Base-by-base conservation (phyloP, 2,888 invertebrate species). In the Caenorhabditis sulstoni region DNA sequence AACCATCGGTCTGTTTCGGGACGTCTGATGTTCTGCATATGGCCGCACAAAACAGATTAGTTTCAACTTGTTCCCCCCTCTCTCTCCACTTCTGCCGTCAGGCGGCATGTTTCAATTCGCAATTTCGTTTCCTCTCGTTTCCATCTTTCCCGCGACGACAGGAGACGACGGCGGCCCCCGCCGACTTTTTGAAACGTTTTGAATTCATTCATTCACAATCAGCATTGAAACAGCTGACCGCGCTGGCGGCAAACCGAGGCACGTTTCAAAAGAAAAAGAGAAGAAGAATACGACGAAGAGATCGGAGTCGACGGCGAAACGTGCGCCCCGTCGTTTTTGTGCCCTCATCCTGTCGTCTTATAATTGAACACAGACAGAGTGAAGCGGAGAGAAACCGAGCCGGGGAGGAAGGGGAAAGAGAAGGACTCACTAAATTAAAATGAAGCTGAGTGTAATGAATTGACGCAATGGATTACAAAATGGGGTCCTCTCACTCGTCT, bases 211-310 rank as follows among this genome's bases (percentile, higher is more conserved):
- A 61, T 71, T 44, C 62, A 41, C 64, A 57, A 73, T 73, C 73
- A 73, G 73, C 73, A 64, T 64, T 50, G 64, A 71, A 73, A 64
- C 73, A 73, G 64, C 73, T 73, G 73, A 73, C 73, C 71, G 71
- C 62, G 62, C 53, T 23, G 70, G 41, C 39, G 47, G 16, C 23
- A 47, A 29, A 29, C 29, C 55, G 50, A 44, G 44, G 58, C 58
- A 29, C 20, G 64, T 55, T 62, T 71, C 49, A 62, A 71, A 53
- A 62, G 53, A 70, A 44, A 62, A 18, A 47, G 18, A 41, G n/a
- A n/a, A n/a, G n/a, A 44, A 58, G 41, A 58, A 41, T 41, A 23
- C 29, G 29, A 29, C 29, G 29, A 29, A 29, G 29, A 29, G 29
- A 29, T 29, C 29, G 29, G 29, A 29, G 23, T 20, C 22, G 52